Evolutionary conservation across 64 coral and sea anemone genomes (phyloP), one percentile per base, ranked within the genome.

Genomic region (Trachythela sp.): DNA sequence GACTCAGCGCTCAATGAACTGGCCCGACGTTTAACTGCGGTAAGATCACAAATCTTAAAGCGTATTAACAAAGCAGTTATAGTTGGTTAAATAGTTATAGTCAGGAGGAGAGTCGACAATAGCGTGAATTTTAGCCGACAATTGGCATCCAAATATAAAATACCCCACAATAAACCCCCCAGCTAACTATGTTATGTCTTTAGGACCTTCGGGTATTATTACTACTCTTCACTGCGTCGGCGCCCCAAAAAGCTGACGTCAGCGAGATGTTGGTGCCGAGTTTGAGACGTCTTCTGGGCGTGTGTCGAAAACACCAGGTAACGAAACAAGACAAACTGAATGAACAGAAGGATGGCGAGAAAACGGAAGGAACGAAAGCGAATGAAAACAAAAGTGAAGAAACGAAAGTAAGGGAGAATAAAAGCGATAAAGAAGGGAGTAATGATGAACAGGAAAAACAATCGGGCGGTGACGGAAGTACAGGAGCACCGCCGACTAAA

Each of bases 11-110:
- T 98, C 24, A 86, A 77, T 86, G 88, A 86, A 33, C 85, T 98
- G 43, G 93, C 95, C 13, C 75, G 84, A 86, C 89, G 95, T 59
- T 90, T 98, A 10, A 98, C 95, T 70, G 95, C 93, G 95, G 95
- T 98, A 94, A 85, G 87, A 11, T 54, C 17, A 54, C 58, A 72
- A 72, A 11, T 15, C 49, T 52, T 15, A 52, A 52, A n/a, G n/a
- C n/a, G n/a, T n/a, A n/a, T n/a, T n/a, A n/a, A n/a, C n/a, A n/a
- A n/a, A n/a, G n/a, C n/a, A n/a, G n/a, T n/a, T n/a, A n/a, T n/a
- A n/a, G n/a, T n/a, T n/a, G n/a, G n/a, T n/a, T n/a, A n/a, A n/a
- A n/a, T n/a, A n/a, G n/a, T n/a, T n/a, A n/a, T n/a, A n/a, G n/a
- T n/a, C n/a, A n/a, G n/a, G n/a, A n/a, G n/a, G n/a, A n/a, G n/a